Evolutionary conservation across 2,797 vertebrate genomes (phyloP).

Genomic region (Catostomus latipinnis): DNA sequence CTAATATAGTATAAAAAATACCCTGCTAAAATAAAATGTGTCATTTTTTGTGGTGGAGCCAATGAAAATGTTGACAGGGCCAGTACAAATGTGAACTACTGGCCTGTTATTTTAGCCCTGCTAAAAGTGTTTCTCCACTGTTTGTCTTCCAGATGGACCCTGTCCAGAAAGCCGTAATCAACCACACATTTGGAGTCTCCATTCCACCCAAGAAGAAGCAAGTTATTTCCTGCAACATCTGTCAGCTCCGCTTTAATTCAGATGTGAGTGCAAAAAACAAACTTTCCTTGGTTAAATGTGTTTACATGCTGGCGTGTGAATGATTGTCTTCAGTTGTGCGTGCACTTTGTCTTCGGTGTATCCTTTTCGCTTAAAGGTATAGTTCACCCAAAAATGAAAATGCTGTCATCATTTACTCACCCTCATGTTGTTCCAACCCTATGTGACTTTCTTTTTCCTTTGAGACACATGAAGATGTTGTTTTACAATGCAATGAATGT

Average conservation of each 20-base stretch:
- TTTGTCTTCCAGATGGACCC: constrained; percentile 92
- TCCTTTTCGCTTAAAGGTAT: not conserved
- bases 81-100: too few relatives aligned
- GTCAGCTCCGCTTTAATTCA: constrained; percentile 97
- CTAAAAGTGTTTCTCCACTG: constrained; percentile 41
- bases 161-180: constrained; percentile 98
- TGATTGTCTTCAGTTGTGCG: constrained; percentile 35
- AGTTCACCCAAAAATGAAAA: too few relatives aligned
- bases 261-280: constrained; percentile 84
- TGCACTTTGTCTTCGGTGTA: constrained; percentile 10
- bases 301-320: constrained; percentile 14
- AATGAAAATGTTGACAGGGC: too few relatives aligned
- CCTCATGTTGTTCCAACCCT: too few relatives aligned
- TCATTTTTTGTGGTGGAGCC: too few relatives aligned
- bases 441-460: too few relatives aligned
- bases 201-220: constrained; percentile 94
- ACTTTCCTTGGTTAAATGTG: constrained; percentile 8
- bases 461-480: too few relatives aligned
- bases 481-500: too few relatives aligned
- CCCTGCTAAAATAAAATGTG: too few relatives aligned
- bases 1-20: too few relatives aligned
- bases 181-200: constrained; percentile 96
- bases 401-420: too few relatives aligned
- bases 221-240: constrained; percentile 94
- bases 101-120: too few relatives aligned